These are phyloP conservation scores for Linyphia triangularis DNA, from an alignment of 2,888 invertebrate genomes.

Conservation along the genomic window DNA sequence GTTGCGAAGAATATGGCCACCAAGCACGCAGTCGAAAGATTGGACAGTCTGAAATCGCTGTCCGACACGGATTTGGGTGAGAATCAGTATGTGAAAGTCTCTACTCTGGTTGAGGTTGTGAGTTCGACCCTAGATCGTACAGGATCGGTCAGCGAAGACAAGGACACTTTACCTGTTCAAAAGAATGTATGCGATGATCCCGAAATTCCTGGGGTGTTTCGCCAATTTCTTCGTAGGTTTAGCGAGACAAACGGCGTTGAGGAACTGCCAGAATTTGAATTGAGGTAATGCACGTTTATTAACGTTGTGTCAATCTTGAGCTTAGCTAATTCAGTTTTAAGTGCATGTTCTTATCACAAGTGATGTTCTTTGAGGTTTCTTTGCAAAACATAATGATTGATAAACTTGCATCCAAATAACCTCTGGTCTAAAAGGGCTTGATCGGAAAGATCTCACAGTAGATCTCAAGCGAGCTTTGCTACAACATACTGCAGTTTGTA, in stretches of 20 bases:
- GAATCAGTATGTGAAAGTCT: conserved; percentile 57
- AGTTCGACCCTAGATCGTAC: background rate
- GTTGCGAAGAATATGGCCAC: background rate
- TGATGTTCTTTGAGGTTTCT: too few species aligned
- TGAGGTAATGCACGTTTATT: too few species aligned
- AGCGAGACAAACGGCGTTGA: conserved; percentile 35
- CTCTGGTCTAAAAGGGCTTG: too few species aligned
- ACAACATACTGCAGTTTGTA: too few species aligned
- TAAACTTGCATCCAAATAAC: too few species aligned
- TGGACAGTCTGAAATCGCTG: conserved; percentile 58
- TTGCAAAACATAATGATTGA: too few species aligned
- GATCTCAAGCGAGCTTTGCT: too few species aligned
- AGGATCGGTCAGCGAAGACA: background rate
- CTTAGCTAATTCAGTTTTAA: too few species aligned
- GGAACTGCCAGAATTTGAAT: conserved; percentile 18
- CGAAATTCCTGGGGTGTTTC: conserved; percentile 34
- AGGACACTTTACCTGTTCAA: background rate
- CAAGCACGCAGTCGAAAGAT: conserved; percentile 53
- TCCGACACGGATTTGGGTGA: conserved; percentile 58
- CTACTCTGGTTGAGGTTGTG: conserved; percentile 50
- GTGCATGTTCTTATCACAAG: too few species aligned
- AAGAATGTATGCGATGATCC: conserved; percentile 9
- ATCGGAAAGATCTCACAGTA: too few species aligned
- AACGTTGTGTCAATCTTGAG: too few species aligned
- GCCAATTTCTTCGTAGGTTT: conserved; percentile 48